Conservation (phyloP, 1,140 invertebrate species). For the Globodera ellingtonae region DNA sequence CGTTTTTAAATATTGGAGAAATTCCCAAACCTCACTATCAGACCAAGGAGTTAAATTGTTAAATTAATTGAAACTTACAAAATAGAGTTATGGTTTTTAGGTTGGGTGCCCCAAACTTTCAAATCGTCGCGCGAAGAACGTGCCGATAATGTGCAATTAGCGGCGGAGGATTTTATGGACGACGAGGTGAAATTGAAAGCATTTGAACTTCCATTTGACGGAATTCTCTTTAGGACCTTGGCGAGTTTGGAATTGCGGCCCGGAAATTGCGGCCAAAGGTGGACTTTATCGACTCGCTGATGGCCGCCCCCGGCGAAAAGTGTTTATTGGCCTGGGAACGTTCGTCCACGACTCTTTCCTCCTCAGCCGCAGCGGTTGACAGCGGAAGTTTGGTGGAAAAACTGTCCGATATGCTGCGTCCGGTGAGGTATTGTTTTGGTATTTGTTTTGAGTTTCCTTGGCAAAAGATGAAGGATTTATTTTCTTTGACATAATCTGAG, state of each 20-base stretch:
- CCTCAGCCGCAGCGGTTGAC: conserved; percentile 7
- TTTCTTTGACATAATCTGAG: too few relatives aligned
- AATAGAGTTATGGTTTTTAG: conserved; percentile 47
- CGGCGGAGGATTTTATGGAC: conserved; percentile 96
- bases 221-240: conserved; percentile 74
- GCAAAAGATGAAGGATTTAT: too few relatives aligned
- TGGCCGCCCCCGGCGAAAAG: conserved; percentile 30
- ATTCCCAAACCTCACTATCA: too few relatives aligned
- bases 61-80: background rate
- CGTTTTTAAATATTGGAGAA: too few relatives aligned
- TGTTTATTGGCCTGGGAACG: conserved; percentile 58
- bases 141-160: conserved; percentile 68
- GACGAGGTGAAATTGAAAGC: conserved; percentile 74
- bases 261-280: conserved; percentile 77
- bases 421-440: conserved; percentile 44
- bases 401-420: conserved; percentile 36
- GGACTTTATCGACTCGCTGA: conserved; percentile 71
- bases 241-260: conserved; percentile 92
- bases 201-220: background rate
- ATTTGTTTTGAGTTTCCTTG: background rate
- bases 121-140: conserved; percentile 82
- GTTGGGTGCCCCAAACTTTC: conserved; percentile 87
- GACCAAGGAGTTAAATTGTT: too few relatives aligned
- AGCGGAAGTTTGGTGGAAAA: conserved; percentile 28
- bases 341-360: conserved; percentile 26